These are phyloP conservation scores for Holothuria glaberrima DNA, from an alignment of 35 echinoderm and acorn worm genomes.

Conservation along the genomic window DNA sequence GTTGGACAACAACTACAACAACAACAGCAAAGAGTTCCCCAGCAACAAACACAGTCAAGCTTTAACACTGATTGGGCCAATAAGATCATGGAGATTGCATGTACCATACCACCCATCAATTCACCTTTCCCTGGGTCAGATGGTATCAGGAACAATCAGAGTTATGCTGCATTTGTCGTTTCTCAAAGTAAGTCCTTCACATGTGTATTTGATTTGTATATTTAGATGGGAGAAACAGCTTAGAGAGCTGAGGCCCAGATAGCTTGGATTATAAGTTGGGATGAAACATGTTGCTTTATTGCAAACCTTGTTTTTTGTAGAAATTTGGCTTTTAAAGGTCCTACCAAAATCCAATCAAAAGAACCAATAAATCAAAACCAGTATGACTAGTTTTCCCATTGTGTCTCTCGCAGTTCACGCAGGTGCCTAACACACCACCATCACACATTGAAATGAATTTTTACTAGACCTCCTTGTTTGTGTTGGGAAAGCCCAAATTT, in stretches of 20 bases:
- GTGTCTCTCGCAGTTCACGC: too few relatives aligned
- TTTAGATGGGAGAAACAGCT: background rate
- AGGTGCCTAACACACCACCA: too few relatives aligned
- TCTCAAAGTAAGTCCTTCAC: conserved; percentile 17
- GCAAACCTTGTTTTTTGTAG: too few relatives aligned
- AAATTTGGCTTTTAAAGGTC: too few relatives aligned
- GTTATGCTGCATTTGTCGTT: conserved; percentile 27
- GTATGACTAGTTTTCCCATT: too few relatives aligned
- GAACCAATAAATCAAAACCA: too few relatives aligned
- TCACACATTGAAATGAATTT: too few relatives aligned
- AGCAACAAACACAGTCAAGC: background rate
- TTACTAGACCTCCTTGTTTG: too few relatives aligned
- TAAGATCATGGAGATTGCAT: conserved; percentile 18
- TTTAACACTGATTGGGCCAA: conserved; percentile 34
- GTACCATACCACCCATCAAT: background rate
- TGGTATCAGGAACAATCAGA: background rate
- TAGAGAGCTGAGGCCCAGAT: too few relatives aligned
- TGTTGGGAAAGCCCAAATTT: too few relatives aligned
- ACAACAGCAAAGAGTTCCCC: background rate
- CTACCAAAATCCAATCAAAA: too few relatives aligned
- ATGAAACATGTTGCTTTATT: background rate
- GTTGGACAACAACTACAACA: too few relatives aligned
- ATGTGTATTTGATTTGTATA: background rate
- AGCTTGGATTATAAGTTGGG: background rate
- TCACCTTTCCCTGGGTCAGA: conserved; percentile 25